Percentiles rank a stretch among this genome's conserved stretches.
These are phyloP conservation scores for Lycopodina hypogea DNA, from an alignment of 37 sponge, comb jelly and placozoan genomes.

Conservation along the genomic window DNA sequence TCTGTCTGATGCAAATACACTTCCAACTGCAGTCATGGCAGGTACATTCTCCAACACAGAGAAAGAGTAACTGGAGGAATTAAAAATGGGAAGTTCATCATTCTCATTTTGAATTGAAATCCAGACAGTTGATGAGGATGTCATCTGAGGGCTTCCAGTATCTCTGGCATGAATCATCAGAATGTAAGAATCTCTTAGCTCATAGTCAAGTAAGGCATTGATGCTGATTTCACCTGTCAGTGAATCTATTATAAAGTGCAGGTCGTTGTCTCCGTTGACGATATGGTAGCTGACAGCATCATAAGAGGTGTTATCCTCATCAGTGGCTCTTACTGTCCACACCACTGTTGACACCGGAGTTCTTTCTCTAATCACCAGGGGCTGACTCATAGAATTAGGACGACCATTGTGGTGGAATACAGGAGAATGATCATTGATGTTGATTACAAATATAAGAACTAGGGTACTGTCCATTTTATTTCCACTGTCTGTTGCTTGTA, in stretches of 20 bases:
- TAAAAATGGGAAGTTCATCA: constrained; percentile 55
- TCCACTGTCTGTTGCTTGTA: constrained; percentile 32
- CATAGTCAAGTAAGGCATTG: constrained; percentile 45
- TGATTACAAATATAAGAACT: constrained; percentile 27
- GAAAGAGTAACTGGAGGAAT: constrained; percentile 13
- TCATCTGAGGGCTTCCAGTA: constrained; percentile 40
- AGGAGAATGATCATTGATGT: constrained; percentile 67
- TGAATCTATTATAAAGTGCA: constrained; percentile 56
- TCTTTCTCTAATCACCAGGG: constrained; percentile 35
- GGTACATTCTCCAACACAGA: constrained; percentile 35
- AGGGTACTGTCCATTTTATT: neutral
- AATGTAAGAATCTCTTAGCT: constrained; percentile 22
- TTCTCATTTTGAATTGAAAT: constrained; percentile 53
- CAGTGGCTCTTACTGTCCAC: constrained; percentile 34
- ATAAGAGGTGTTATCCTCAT: constrained; percentile 52
- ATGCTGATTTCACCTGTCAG: constrained; percentile 53
- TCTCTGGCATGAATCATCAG: constrained; percentile 66
- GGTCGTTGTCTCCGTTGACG: constrained; percentile 13
- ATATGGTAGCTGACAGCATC: constrained; percentile 43
- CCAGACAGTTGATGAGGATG: constrained; percentile 13
- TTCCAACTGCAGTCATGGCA: constrained; percentile 1
- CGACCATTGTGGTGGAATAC: constrained; percentile 26
- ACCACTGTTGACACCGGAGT: constrained; percentile 18
- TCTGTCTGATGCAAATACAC: constrained; percentile 45
- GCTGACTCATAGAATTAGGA: neutral